phyloP scores from a whole-genome alignment of 2,888 invertebrate genomes.

The Cyrtodaria siliqua region DNA sequence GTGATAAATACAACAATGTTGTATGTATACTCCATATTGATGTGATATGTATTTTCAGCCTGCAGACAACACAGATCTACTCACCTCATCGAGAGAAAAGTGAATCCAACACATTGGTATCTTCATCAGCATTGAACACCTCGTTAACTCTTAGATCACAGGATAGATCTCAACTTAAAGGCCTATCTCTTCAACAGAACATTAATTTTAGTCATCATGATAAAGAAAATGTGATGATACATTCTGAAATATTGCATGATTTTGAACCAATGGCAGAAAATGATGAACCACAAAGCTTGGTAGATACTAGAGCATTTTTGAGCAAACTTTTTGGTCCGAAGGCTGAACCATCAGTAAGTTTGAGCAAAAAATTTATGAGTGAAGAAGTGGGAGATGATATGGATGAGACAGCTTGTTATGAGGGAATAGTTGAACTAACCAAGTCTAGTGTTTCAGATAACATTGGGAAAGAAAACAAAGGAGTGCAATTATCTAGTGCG shows the following conservation, averaged over 20 bases:
- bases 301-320: no score
- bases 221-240: conserved; percentile 6
- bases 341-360: background rate
- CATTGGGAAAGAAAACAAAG: background rate
- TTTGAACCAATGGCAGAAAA: no score
- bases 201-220: background rate
- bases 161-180: background rate
- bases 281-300: no score
- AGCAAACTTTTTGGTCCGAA: conserved; percentile 8
- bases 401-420: conserved; percentile 15
- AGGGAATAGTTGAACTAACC: conserved; percentile 5
- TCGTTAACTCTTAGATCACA: background rate
- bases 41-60: conserved; percentile 23
- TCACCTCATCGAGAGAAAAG: conserved; percentile 30
- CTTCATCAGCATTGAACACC: no score
- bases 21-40: no score
- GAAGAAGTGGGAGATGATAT: background rate
- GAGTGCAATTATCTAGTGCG: background rate
- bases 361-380: no score
- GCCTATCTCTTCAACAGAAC: background rate
- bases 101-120: no score
- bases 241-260: background rate
- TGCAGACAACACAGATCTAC: conserved; percentile 42
- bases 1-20: no score
- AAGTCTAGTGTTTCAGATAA: no score